phyloP scores from a whole-genome alignment of 2,113 vertebrate species.

The Callionymus lyra region DNA sequence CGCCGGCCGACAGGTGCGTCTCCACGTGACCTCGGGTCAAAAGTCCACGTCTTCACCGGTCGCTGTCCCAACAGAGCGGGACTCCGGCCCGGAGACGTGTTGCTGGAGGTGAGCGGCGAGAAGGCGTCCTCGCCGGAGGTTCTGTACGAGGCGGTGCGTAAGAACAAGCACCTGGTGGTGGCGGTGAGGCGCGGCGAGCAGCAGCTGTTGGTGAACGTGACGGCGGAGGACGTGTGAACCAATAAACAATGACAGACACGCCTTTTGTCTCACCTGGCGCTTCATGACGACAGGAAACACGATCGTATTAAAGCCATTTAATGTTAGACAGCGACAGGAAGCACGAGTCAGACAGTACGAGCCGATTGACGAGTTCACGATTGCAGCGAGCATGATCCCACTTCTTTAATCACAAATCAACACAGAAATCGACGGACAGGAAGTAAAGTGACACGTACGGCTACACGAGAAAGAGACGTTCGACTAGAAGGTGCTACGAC shows the following conservation, averaged over 20 bases:
- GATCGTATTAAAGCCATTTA: slow-evolving; percentile 55
- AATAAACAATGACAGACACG: no score
- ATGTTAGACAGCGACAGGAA: slow-evolving; percentile 76
- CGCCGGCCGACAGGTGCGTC: slow-evolving; percentile 78
- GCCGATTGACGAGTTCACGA: slow-evolving; percentile 51
- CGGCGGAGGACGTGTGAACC: slow-evolving; percentile 76
- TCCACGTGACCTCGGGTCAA: background rate
- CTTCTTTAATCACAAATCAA: slow-evolving; percentile 14
- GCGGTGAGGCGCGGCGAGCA: slow-evolving; percentile 69
- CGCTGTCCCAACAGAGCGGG: slow-evolving; percentile 43
- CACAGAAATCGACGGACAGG: no score
- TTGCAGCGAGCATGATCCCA: slow-evolving; percentile 39
- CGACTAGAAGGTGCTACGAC: slow-evolving; percentile 58
- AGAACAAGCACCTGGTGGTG: slow-evolving; percentile 72
- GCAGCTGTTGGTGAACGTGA: slow-evolving; percentile 71
- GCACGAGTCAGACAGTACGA: slow-evolving; percentile 54
- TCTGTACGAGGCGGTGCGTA: slow-evolving; percentile 78
- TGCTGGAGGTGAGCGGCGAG: slow-evolving; percentile 48
- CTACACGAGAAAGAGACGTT: slow-evolving; percentile 42
- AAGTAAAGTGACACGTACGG: slow-evolving; percentile 59
- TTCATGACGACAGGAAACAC: slow-evolving; percentile 3
- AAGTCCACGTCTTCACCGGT: background rate
- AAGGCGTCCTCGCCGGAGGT: slow-evolving; percentile 74
- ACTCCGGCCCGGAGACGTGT: slow-evolving; percentile 58
- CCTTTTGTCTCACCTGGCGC: no score